Base-by-base conservation (phyloP, 2,888 invertebrate species). In the Sialis fuliginosa region DNA sequence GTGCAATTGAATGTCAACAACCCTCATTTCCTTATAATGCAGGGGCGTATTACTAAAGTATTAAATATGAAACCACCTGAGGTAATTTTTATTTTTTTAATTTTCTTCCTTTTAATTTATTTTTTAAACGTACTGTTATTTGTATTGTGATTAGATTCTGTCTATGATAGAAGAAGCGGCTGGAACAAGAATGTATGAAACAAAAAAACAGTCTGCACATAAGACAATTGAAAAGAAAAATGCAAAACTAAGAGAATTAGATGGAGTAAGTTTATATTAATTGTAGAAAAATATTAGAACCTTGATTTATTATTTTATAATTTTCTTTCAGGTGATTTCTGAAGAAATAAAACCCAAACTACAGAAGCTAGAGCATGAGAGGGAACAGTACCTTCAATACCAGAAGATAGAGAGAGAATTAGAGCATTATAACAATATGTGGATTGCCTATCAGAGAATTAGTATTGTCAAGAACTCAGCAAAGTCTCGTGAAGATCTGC, bases 101-200 rank as follows among this genome's bases (percentile, higher is more conserved):
- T 22, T 22, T 22, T 22, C 4, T 22, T 22, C 22, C 2, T 22
- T 2, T 22, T 22, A 22, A 22, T 22, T 22, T 22, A 22, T 22
- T 22, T 22, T 22, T 22, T 22, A 22, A 22, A 22, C 22, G 4
- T 2, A 22, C 22, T 22, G 22, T 22, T 22, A 22, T 22, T 22
- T 22, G 22, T 22, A 2, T 22, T 22, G 4, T 22, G 22, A 4
- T 22, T 44, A 87, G 83, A 88, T 95, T 57, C 69, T 95, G 46
- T 85, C 89, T 0, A 95, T 99, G 95, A 82, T 99, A 48, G 98
- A 99, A 68, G 98, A 99, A 69, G 96, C 97, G 6, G 95, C 96
- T 0, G 97, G 98, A 1, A 97, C 97, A 0, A 81, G 88, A 56
- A 83, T 95, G 80, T 99, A 97, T 62, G 96, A 98, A 64, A 76